These are phyloP conservation scores for Cottoperca gobio DNA, from an alignment of 2,797 vertebrate genomes.

Conservation along the genomic window DNA sequence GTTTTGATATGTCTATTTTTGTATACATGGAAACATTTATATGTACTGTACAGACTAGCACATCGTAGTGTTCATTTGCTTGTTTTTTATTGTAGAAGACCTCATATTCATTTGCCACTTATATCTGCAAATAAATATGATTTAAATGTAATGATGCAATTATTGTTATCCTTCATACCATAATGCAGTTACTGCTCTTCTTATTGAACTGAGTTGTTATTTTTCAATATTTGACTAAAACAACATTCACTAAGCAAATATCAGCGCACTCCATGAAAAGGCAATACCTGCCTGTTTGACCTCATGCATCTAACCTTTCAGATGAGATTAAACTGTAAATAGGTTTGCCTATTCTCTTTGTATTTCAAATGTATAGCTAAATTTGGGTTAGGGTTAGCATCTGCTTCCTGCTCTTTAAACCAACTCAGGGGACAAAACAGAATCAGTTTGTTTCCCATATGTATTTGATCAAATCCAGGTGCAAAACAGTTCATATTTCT, in stretches of 20 bases:
- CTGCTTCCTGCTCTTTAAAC: too few species aligned
- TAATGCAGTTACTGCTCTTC: neutral
- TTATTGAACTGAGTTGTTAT: too few species aligned
- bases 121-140: conserved; percentile 65
- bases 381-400: too few species aligned
- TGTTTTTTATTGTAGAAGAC: conserved; percentile 59
- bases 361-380: too few species aligned
- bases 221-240: too few species aligned
- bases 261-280: too few species aligned
- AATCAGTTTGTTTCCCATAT: neutral
- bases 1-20: conserved; percentile 79
- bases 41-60: conserved; percentile 38
- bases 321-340: too few species aligned
- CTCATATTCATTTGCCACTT: conserved; percentile 61
- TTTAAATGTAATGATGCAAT: conserved; percentile 23
- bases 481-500: neutral
- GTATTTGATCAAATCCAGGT: neutral
- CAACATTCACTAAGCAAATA: too few species aligned
- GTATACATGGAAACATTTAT: conserved; percentile 52
- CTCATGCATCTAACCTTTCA: too few species aligned
- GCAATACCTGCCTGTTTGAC: too few species aligned
- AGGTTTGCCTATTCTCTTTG: too few species aligned
- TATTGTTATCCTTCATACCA: neutral
- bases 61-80: conserved; percentile 38
- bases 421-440: too few species aligned